Conservation (phyloP, 53 echinoderm and acorn worm genomes). For the Echinometra lucunter region DNA sequence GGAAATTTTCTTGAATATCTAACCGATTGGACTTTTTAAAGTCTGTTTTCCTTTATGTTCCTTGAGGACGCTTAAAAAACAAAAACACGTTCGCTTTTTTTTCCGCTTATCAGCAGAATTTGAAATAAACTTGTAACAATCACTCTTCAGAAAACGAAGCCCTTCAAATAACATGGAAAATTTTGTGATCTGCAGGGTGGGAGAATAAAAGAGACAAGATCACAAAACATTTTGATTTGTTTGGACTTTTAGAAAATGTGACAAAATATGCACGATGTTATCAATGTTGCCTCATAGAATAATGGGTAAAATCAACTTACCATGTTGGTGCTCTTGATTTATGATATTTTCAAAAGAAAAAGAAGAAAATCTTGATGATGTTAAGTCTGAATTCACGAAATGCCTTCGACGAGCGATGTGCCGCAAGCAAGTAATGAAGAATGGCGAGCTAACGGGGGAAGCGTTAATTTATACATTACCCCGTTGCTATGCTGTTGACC, state of each 20-base stretch:
- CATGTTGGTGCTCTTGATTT: not conserved
- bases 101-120: too few species aligned
- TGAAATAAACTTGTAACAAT: too few species aligned
- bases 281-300: not conserved
- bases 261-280: not conserved
- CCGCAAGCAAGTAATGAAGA: not conserved
- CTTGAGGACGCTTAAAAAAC: too few species aligned
- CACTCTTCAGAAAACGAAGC: too few species aligned
- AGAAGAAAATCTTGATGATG: not conserved
- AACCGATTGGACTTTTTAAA: too few species aligned
- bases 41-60: too few species aligned
- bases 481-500: not conserved
- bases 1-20: too few species aligned
- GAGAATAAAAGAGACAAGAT: not conserved
- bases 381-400: not conserved
- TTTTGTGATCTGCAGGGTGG: too few species aligned
- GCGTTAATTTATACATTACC: not conserved
- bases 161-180: too few species aligned
- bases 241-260: not conserved
- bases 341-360: not conserved
- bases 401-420: slow-evolving; percentile 10
- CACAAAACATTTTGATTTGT: too few species aligned
- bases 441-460: not conserved
- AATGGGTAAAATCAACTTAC: not conserved
- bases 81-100: too few species aligned